phyloP scores from a whole-genome alignment of 2,888 invertebrate species.

The Drosophila demipolita region DNA sequence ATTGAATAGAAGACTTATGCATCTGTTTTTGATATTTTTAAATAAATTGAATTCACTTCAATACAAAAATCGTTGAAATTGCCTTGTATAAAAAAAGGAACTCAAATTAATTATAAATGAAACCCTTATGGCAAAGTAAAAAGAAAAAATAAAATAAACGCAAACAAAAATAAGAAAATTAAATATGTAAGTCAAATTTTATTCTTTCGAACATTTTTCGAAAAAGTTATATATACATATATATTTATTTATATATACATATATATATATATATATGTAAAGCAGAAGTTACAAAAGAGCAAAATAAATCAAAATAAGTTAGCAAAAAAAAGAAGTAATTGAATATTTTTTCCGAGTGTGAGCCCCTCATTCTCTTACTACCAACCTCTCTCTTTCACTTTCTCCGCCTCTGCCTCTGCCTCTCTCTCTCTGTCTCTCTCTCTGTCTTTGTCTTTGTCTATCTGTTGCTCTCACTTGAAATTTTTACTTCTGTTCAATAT shows the following conservation, averaged over 20 bases:
- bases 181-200: background rate
- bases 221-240: no score
- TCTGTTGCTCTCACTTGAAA: background rate
- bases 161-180: no score
- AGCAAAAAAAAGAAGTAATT: background rate
- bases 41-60: background rate
- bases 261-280: no score
- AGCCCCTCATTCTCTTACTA: background rate
- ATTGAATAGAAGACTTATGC: background rate
- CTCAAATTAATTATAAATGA: no score
- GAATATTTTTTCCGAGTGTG: conserved; percentile 9
- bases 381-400: background rate
- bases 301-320: no score
- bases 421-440: no score
- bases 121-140: no score
- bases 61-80: no score
- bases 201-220: background rate
- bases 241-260: no score
- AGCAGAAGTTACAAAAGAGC: background rate
- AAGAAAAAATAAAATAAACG: no score
- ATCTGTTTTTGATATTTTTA: background rate
- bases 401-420: no score
- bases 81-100: no score
- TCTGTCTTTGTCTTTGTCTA: background rate
- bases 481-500: conserved; percentile 25